Base-by-base conservation (phyloP, 1,140 invertebrate species). In the Tetraneura akinire region DNA sequence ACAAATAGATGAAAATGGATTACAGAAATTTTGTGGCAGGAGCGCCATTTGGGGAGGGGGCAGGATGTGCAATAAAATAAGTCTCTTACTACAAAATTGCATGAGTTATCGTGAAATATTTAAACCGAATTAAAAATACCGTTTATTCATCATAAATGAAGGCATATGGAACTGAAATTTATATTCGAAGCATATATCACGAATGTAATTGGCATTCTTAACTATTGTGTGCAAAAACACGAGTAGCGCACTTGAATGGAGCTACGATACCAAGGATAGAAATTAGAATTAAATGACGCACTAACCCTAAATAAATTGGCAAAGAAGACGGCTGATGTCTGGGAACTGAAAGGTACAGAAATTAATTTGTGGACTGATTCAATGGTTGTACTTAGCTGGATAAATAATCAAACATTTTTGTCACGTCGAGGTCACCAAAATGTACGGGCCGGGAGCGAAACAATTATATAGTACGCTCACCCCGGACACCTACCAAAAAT, bases 241-340 rank as follows among this genome's bases (percentile, higher is more conserved):
- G 82, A 51, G 84, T 86, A 10, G 85, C 84, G 6, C 85, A 84
- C 2, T 32, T 85, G 11, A 85, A 84, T 78, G 73, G 21, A 13
- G n/a, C 81, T 11, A 83, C 85, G 0, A 62, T 86, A 10, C 85
- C 85, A 13, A 73, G 84, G 60, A 37, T 86, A 13, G 84, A 86
- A 66, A 71, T 86, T 23, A n/a, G n/a, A n/a, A n/a, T n/a, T n/a
- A n/a, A 83, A 83, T 26, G 83, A 80, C 29, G 84, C 85, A 1
- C 10, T 84, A 18, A 37, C 32, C 86, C 18, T 82, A 84, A 32
- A 14, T 14, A 11, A 83, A 71, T 70, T 86, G 10, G 81, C 83
- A 23, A 47, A 80, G 10, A 82, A 82, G n/a, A 81, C 85, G 14
- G 26, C 42, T 57, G 29, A 51, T 76, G 10, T 68, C 68, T 16